Base-by-base conservation (phyloP, 2,113 vertebrate species). In the Oreochromis spilurus region DNA sequence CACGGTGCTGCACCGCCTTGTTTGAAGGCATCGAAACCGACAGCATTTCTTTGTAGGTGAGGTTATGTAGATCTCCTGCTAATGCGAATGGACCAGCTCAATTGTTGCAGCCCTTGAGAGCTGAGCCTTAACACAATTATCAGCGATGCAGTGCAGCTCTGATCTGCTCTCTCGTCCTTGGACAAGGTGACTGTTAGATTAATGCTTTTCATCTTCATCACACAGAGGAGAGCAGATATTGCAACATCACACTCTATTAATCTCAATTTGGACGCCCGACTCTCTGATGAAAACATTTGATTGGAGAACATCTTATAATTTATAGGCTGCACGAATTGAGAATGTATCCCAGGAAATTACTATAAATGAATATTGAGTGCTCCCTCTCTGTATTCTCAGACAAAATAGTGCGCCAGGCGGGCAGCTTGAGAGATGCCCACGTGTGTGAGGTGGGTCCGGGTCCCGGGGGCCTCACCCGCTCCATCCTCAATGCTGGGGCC, bases 381-480 rank as follows among this genome's bases (percentile, higher is more conserved):
- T 87, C 19, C 2, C 11, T 60, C 43, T 86, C 9, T 11, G 31
- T 86, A 31, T 89, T 85, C 95, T 54, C 94, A 99, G 99, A 99
- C 95, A 99, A 99, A 95, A 97, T 99, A 87, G 97, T 98, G 48
- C 97, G 96, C 82, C 97, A 98, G 84, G 97, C 98, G 19, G 98
- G 98, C 0, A 87, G 84, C 86, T 95, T 99, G 91, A 97, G 88
- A 90, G 90, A 96, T 50, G 95, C 97, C 12, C 89, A 97, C 13
- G 98, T 99, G 50, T 99, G 98, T 1, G 99, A 99, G 93, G 98
- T 99, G 84, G 99, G 99, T 17, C 98, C 99, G 0, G 98, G 99
- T 19, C 99, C 99, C 0, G 99, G 99, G 6, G 98, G 98, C 31
- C 96, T 99, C 91, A 99, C 98, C 54, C 97, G 99, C 57, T 97